These are phyloP conservation scores for Gorsachius goisagi DNA, from an alignment of 2,113 vertebrate species.

Conservation along the genomic window DNA sequence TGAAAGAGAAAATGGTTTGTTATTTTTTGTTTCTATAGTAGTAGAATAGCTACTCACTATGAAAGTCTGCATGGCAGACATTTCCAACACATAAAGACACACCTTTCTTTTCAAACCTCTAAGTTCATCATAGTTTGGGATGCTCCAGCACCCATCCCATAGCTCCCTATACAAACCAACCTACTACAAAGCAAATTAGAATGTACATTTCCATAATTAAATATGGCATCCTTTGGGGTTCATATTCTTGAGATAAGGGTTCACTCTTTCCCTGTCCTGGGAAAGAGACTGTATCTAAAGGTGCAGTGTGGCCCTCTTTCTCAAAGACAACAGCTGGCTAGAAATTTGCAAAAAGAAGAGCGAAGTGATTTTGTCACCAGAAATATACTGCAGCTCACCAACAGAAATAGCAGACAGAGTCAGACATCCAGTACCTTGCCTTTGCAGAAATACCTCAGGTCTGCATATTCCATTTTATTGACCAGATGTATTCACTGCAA, in stretches of 20 bases:
- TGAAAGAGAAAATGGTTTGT: not conserved
- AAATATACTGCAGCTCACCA: not conserved
- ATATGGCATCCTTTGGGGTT: not conserved
- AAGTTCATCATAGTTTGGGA: not conserved
- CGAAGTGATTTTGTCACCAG: not conserved
- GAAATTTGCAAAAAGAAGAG: not conserved
- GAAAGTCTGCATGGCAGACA: not conserved
- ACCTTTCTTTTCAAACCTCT: not conserved
- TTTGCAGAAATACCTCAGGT: not conserved
- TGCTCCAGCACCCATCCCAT: not conserved
- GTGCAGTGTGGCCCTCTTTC: not conserved
- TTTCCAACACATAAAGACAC: not conserved
- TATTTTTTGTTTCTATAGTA: not conserved
- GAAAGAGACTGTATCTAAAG: not conserved
- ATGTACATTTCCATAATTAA: not conserved
- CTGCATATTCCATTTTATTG: not conserved
- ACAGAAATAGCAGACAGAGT: not conserved
- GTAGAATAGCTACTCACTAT: not conserved
- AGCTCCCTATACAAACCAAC: not conserved
- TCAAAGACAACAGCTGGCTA: not conserved
- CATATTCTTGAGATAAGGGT: not conserved
- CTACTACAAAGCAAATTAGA: not conserved
- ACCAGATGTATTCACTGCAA: not conserved
- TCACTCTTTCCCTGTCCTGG: not conserved
- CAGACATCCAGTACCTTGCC: not conserved